Evolutionary conservation across 30 jellyfish, hydroid and myxozoan genomes (phyloP), one percentile per base, ranked within the genome.

Genomic region (Cassiopea xamachana): DNA sequence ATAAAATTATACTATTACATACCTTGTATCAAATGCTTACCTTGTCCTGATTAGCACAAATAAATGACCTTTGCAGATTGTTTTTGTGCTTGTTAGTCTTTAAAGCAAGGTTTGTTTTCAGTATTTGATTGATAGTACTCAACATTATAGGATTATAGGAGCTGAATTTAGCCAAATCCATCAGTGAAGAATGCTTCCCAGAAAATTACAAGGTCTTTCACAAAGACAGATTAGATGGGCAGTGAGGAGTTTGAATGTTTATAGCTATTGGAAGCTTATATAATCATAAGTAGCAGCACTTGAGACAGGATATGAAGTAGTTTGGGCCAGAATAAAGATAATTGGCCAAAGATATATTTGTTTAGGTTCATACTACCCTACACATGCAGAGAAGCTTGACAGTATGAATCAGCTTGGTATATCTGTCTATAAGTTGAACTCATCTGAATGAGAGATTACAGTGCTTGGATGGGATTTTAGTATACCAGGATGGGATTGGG

Each of bases 401-500:
- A 85, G 93, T 68, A 48, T 85, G 61, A 73, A 85, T 58, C 69
- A 72, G 75, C 58, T 72, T 17, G 80, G 10, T 17, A 49, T 13
- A 5, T 46, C 83, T 27, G 2, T 73, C 61, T 7, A 19, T 58
- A 73, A 27, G 55, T 13, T 73, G 2, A 16, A 15, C 78, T 69
- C 78, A 69, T 18, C 3, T 79, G 44, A 7, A 46, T 5, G n/a
- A 45, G n/a, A 18, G 44, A 45, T 3, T 43, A 17, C 43, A 61
- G 89, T 81, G 19, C 60, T 81, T 45, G 48, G 80, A 46, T 74
- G 91, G 43, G 84, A 83, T 83, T 83, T 83, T 50, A 83, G 69
- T 70, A 3, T 83, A 7, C 91, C 91, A 60, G 83, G 91, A 1
- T 83, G 79, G 62, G 91, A 82, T 68, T 82, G 90, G 90, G 77